phyloP scores from a whole-genome alignment of 2,797 vertebrate genomes.

The Ciconia nigra region DNA sequence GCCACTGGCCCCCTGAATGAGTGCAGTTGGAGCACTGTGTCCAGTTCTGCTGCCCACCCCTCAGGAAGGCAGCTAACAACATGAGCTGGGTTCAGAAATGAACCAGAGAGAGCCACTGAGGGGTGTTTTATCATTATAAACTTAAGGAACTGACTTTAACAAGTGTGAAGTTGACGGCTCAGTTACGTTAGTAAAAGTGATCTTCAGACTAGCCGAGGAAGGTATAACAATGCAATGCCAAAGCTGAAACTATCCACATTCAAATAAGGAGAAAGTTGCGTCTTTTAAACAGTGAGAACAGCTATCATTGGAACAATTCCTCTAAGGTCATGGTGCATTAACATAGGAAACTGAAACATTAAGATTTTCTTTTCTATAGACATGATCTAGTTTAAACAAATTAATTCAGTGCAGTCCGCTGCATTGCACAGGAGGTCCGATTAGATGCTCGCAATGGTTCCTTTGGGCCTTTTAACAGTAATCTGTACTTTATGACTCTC shows the following conservation, averaged over 20 bases:
- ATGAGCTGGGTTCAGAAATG: neutral
- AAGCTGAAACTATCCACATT: neutral
- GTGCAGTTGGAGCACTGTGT: accelerated
- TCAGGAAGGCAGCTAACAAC: neutral
- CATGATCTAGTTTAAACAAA: neutral
- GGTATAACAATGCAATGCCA: neutral
- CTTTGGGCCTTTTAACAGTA: neutral
- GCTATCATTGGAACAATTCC: neutral
- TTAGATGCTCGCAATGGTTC: neutral
- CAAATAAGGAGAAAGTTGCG: neutral
- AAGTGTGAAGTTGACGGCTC: neutral
- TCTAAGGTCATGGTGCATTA: neutral
- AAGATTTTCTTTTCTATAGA: neutral
- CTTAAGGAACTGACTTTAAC: neutral
- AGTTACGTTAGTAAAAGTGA: neutral
- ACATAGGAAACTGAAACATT: neutral
- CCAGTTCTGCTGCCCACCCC: neutral
- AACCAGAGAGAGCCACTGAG: neutral
- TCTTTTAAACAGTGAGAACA: neutral
- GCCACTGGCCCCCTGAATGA: neutral
- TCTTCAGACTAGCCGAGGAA: neutral
- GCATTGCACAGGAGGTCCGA: neutral
- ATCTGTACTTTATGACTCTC: neutral
- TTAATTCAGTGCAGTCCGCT: neutral
- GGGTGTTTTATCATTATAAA: neutral